Conservation (phyloP, 2,797 vertebrate species). For the Halcyon smyrnensis region DNA sequence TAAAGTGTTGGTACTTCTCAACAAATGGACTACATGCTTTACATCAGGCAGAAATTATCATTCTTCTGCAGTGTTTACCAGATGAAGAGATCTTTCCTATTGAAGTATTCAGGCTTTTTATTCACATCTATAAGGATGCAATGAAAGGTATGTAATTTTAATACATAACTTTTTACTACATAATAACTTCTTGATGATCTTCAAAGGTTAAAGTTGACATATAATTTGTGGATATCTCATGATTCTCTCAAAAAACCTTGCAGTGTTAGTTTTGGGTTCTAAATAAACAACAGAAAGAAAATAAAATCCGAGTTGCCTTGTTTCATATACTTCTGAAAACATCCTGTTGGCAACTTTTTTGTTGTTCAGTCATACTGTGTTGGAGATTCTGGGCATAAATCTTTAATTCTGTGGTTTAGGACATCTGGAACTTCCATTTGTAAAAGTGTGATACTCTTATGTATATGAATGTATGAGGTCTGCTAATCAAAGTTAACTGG, state of each 20-base stretch:
- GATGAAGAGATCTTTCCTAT: constrained; percentile 87
- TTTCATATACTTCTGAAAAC: neutral
- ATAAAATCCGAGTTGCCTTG: neutral
- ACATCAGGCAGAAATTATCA: constrained; percentile 92
- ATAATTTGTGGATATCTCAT: neutral
- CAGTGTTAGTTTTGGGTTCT: neutral
- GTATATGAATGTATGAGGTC: neutral
- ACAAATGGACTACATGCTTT: constrained; percentile 91
- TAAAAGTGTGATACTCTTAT: neutral
- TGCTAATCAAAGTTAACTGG: neutral
- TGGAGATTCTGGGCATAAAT: neutral
- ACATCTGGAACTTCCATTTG: neutral
- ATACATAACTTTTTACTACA: neutral
- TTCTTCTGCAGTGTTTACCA: constrained; percentile 87
- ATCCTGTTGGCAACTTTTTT: neutral
- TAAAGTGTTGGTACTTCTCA: constrained; percentile 92
- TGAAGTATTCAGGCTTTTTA: constrained; percentile 89
- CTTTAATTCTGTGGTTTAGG: neutral
- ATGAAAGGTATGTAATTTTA: constrained; percentile 83
- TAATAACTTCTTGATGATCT: neutral
- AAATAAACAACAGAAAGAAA: neutral
- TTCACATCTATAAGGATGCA: constrained; percentile 91
- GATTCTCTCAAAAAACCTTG: neutral
- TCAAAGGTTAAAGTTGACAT: neutral
- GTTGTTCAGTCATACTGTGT: neutral